A percentile compares a stretch with the other conserved stretches of the same genome.
Conservation (phyloP, 2,113 vertebrate genomes). For the Plectropomus leopardus region DNA sequence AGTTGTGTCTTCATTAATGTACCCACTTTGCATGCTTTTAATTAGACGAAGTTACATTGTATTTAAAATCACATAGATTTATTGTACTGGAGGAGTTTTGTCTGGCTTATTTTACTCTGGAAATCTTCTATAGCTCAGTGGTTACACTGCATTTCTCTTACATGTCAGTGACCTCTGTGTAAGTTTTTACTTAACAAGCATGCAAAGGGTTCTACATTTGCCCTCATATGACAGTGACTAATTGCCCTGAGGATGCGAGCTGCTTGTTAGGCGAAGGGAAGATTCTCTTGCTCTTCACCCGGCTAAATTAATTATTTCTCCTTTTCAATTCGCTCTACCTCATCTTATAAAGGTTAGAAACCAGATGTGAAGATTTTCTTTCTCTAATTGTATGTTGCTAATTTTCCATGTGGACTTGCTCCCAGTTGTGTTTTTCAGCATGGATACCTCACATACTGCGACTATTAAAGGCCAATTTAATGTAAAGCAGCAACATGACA, state of each 20-base stretch:
- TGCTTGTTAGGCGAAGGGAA: constrained; percentile 87
- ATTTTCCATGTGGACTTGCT: constrained; percentile 66
- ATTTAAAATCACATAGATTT: constrained; percentile 43
- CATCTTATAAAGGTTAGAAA: constrained; percentile 79
- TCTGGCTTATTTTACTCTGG: constrained; percentile 47
- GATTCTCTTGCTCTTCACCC: constrained; percentile 80
- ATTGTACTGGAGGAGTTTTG: constrained; percentile 55
- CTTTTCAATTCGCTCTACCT: constrained; percentile 81
- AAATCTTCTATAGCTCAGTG: constrained; percentile 72
- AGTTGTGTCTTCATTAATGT: constrained; percentile 8
- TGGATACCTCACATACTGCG: constrained; percentile 18
- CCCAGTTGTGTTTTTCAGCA: constrained; percentile 45
- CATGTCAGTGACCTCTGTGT: constrained; percentile 87
- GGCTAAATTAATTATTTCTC: constrained; percentile 88
- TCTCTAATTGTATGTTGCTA: constrained; percentile 75
- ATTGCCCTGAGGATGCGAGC: constrained; percentile 86
- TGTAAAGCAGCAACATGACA: constrained; percentile 26
- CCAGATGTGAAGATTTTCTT: constrained; percentile 68
- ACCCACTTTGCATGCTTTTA: constrained; percentile 11
- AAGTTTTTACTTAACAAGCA: constrained; percentile 90
- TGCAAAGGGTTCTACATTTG: constrained; percentile 88
- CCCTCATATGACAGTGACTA: constrained; percentile 89
- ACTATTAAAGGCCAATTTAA: constrained; percentile 44
- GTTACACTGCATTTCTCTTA: constrained; percentile 81
- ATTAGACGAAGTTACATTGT: constrained; percentile 20